Base-by-base conservation (phyloP, 2,113 vertebrate species). In the Mus pahari region DNA sequence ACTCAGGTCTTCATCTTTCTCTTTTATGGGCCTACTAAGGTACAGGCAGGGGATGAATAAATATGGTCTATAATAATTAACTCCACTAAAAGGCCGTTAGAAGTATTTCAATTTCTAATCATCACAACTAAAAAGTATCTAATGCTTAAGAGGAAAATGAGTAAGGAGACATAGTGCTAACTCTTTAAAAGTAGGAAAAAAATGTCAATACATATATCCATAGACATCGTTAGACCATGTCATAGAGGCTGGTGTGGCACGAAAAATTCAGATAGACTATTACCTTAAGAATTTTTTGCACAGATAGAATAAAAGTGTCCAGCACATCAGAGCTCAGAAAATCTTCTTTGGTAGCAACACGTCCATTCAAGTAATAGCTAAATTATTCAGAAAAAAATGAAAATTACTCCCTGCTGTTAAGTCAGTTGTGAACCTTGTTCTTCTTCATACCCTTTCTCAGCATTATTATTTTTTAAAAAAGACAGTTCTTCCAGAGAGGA, bases 321-420 rank as follows among this genome's bases (percentile, higher is more conserved):
- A 99, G 97, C n/a, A 99, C 97, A 50, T 98, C 75, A 28, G 99
- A 99, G 91, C 99, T 99, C 68, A 99, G 87, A 93, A 99, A 99
- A 86, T 99, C 99, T 71, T 99, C 97, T 96, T 99, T 94, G 0
- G 99, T 99, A 53, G 99, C 98, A 92, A 97, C 98, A 93, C 98
- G 98, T 7, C 99, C 99, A 31, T 99, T 99, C 78, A 99, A 98
- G 20, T 99, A 99, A 96, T 99, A 99, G 97, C 99, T 99, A 96
- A 60, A 94, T 97, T 95, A 93, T 53, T 31, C 17, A 86, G 58
- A 50, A 77, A 70, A 55, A 83, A 75, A 50, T 74, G 66, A 55
- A 83, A 75, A 62, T 0, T n/a, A 91, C 22, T 0, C 7, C 86
- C 16, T 68, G 90, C 7, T 92, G 88, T 84, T 68, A 58, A 71